Conservation (phyloP, 1,140 invertebrate genomes). For the Caerostris darwini region DNA sequence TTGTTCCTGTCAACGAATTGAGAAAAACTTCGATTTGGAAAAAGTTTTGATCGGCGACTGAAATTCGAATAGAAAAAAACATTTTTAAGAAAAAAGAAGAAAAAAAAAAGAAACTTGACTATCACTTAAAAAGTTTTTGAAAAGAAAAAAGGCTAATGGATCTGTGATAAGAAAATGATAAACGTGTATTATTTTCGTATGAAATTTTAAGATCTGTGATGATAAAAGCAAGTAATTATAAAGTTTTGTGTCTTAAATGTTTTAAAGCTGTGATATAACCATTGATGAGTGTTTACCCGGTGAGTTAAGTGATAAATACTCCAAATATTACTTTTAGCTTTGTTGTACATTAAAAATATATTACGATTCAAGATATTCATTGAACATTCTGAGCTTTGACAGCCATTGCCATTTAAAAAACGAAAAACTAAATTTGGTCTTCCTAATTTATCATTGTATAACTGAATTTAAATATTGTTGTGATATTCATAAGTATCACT, state of each 20-base stretch:
- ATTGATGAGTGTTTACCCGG: constrained; percentile 66
- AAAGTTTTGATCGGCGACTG: not conserved
- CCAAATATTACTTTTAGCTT: not conserved
- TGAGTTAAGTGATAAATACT: constrained; percentile 5
- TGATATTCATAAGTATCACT: not conserved
- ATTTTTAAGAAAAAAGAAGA: not conserved
- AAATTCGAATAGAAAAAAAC: not conserved
- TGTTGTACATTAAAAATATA: not conserved
- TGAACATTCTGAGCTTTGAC: not conserved
- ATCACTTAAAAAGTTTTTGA: not conserved
- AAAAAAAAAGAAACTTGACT: not conserved
- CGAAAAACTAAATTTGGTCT: not conserved
- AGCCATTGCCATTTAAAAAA: not conserved
- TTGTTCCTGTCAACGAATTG: not conserved
- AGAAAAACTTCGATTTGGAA: not conserved
- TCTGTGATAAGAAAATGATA: constrained; percentile 10
- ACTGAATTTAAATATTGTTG: not conserved
- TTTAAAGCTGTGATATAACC: constrained; percentile 61
- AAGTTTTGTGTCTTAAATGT: not conserved
- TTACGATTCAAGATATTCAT: not conserved
- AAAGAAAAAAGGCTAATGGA: not conserved
- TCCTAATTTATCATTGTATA: not conserved
- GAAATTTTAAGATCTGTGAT: not conserved
- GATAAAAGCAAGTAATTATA: not conserved
- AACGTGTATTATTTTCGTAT: not conserved